phyloP scores from a whole-genome alignment of 2,888 invertebrate species.

The Neocrepidodera transversa region DNA sequence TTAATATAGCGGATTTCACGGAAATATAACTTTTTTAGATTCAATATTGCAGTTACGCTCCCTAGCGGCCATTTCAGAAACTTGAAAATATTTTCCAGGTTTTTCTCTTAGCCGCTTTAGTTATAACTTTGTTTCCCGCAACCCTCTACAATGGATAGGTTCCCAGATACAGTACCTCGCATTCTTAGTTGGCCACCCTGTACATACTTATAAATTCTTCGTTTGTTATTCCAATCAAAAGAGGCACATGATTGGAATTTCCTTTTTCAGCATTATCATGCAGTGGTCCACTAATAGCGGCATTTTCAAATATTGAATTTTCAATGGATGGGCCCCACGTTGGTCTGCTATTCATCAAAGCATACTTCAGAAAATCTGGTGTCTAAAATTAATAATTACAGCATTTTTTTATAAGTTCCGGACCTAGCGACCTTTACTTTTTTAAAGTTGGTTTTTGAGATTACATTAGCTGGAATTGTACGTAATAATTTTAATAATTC shows the following conservation, averaged over 20 bases:
- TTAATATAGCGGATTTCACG: too few species aligned
- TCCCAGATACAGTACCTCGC: too few species aligned
- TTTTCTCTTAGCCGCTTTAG: too few species aligned
- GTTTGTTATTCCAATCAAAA: conserved; percentile 16
- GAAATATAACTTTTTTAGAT: too few species aligned
- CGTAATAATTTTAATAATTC: conserved; percentile 15
- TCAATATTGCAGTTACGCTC: too few species aligned
- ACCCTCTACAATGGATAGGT: too few species aligned
- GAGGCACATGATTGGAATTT: conserved; percentile 21
- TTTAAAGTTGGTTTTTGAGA: conserved; percentile 3
- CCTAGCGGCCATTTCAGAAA: background rate
- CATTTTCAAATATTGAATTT: conserved; percentile 7
- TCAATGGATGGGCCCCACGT: conserved; percentile 22
- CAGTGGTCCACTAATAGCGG: conserved; percentile 16
- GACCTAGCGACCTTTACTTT: too few species aligned
- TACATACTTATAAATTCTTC: conserved; percentile 22
- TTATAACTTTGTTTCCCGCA: too few species aligned
- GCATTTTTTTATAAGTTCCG: too few species aligned
- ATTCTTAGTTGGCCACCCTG: too few species aligned
- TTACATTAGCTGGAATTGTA: conserved; percentile 5
- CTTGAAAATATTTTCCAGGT: background rate
- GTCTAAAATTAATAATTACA: background rate
- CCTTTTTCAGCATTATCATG: conserved; percentile 24
- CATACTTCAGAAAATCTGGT: background rate
- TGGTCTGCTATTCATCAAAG: background rate